Conservation (phyloP, 2,797 vertebrate genomes). For the Muscicapa comitata region DNA sequence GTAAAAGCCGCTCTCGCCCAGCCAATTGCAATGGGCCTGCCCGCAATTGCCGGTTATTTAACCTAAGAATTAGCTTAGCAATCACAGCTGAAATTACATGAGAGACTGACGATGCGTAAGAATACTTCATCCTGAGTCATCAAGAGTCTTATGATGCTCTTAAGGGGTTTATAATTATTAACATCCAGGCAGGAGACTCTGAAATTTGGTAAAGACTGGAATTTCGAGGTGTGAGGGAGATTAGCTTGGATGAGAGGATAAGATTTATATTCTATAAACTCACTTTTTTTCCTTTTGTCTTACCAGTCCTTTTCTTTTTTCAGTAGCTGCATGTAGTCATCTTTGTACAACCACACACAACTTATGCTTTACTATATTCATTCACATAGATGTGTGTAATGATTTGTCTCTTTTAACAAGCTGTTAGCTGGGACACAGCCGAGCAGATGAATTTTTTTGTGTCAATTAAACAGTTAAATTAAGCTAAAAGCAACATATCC, state of each 20-base stretch:
- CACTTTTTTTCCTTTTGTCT: background rate
- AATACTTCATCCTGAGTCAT: constrained; percentile 38
- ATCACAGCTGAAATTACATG: constrained; percentile 11
- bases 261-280: background rate
- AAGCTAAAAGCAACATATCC: background rate
- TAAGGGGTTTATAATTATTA: background rate
- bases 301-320: background rate
- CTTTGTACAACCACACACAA: background rate
- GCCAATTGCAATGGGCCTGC: background rate
- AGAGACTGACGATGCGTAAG: background rate
- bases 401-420: background rate
- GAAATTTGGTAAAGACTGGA: background rate
- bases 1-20: background rate
- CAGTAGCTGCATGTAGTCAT: fast-evolving
- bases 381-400: background rate
- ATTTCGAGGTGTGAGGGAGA: background rate
- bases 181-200: background rate
- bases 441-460: background rate
- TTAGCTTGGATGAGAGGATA: background rate
- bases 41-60: constrained; percentile 7
- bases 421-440: background rate
- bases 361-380: background rate
- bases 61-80: constrained; percentile 35
- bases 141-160: background rate
- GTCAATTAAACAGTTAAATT: background rate